phyloP scores from a whole-genome alignment of 2,888 invertebrate genomes.

The Stenurella melanura region DNA sequence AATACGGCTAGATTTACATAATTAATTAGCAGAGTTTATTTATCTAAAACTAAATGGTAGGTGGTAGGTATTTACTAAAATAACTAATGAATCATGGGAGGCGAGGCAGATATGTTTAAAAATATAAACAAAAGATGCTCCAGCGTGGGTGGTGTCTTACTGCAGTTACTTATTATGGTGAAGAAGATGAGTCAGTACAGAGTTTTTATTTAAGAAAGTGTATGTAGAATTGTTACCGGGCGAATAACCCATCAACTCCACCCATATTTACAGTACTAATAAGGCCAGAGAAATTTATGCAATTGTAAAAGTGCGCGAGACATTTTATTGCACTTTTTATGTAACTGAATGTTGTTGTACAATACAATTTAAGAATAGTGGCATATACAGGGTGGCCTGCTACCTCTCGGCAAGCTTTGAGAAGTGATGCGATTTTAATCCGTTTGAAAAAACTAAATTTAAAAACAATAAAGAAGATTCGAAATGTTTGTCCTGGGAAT shows the following conservation, averaged over 20 bases:
- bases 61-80: slow-evolving; percentile 4
- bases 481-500: too few relatives aligned
- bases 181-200: slow-evolving; percentile 23
- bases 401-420: too few relatives aligned
- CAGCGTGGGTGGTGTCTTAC: slow-evolving; percentile 6
- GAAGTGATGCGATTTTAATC: too few relatives aligned
- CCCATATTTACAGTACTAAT: slow-evolving; percentile 17
- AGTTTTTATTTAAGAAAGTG: slow-evolving; percentile 37
- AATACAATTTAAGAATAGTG: not conserved
- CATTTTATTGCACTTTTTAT: slow-evolving; percentile 9
- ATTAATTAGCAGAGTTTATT: not conserved
- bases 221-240: slow-evolving; percentile 14
- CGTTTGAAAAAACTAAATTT: too few relatives aligned
- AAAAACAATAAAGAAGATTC: too few relatives aligned
- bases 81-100: slow-evolving; percentile 10
- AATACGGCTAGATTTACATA: not conserved
- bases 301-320: slow-evolving; percentile 16
- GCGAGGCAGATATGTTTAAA: slow-evolving; percentile 1
- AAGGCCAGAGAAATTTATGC: not conserved
- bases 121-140: slow-evolving; percentile 24
- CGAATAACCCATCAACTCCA: slow-evolving; percentile 7
- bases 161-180: slow-evolving; percentile 25
- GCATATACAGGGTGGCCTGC: not conserved
- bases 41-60: not conserved
- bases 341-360: not conserved